Evolutionary conservation across 2,888 invertebrate species (phyloP).

Genomic region (Mythimna loreyi): DNA sequence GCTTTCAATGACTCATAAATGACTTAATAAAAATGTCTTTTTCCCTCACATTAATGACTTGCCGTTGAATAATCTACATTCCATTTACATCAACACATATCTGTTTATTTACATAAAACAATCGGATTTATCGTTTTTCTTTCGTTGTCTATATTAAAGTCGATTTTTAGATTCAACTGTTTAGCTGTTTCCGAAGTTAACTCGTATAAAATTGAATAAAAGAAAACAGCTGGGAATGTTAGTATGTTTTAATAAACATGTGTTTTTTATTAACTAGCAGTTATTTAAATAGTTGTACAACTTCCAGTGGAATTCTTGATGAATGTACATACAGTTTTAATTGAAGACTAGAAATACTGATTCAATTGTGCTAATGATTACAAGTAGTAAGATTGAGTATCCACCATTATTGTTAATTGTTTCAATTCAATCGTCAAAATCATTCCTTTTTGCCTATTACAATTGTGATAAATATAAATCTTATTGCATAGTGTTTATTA

Average conservation of each 20-base stretch:
- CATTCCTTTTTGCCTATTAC: too few species aligned
- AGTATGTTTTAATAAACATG: constrained; percentile 14
- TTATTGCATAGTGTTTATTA: too few species aligned
- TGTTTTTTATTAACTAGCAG: constrained; percentile 7
- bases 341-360: constrained; percentile 6
- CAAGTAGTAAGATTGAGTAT: too few species aligned
- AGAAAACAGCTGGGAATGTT: constrained; percentile 41
- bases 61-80: constrained; percentile 29
- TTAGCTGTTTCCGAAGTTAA: constrained; percentile 20
- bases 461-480: too few species aligned
- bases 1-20: constrained; percentile 16
- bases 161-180: constrained; percentile 13
- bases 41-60: not conserved
- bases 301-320: not conserved
- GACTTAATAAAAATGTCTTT: constrained; percentile 11
- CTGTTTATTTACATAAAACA: constrained; percentile 37
- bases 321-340: not conserved
- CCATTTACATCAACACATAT: constrained; percentile 25
- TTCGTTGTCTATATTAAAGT: constrained; percentile 6
- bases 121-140: constrained; percentile 29
- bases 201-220: constrained; percentile 30
- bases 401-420: too few species aligned
- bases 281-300: not conserved
- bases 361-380: not conserved
- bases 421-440: too few species aligned